Evolutionary conservation across 2,797 vertebrate genomes (phyloP).

Genomic region (Aeoliscus strigatus): DNA sequence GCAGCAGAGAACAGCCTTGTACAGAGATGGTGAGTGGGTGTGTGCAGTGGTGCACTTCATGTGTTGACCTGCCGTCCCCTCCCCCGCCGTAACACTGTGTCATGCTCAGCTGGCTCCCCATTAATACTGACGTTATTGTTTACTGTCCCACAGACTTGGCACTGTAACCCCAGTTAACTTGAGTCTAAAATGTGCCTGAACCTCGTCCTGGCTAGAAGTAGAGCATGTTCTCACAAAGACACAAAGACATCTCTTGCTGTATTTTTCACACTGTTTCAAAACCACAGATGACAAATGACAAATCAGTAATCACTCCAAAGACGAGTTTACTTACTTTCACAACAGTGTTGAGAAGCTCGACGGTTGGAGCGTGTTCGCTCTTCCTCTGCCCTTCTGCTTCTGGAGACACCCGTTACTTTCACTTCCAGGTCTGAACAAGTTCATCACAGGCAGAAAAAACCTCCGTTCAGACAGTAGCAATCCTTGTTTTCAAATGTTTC

Average conservation of each 20-base stretch:
- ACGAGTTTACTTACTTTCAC: constrained; percentile 38
- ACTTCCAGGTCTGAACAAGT: constrained; percentile 58
- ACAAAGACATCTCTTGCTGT: constrained; percentile 5
- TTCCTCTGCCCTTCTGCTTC: constrained; percentile 25
- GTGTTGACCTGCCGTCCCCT: constrained; percentile 43
- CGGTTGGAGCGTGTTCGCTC: constrained; percentile 1
- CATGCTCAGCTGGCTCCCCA: constrained; percentile 50
- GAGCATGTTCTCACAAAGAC: constrained; percentile 1
- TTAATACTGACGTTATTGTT: constrained; percentile 50
- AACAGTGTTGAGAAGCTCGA: background rate
- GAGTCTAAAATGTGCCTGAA: constrained; percentile 16
- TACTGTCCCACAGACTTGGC: constrained; percentile 24
- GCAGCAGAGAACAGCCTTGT: constrained; percentile 82
- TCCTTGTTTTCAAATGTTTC: constrained; percentile 58
- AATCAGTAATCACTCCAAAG: background rate
- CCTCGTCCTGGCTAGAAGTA: constrained; percentile 9
- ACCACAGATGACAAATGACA: background rate
- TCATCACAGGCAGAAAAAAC: constrained; percentile 16
- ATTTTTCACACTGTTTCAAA: background rate
- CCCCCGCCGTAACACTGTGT: constrained; percentile 59
- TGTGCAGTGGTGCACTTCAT: constrained; percentile 65
- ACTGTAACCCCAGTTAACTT: constrained; percentile 11
- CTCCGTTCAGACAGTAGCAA: constrained; percentile 38
- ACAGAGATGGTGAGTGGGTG: constrained; percentile 89
- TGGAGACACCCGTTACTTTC: constrained; percentile 49